Conservation (phyloP, 2,888 invertebrate species). For the Chrysodeixis includens region DNA sequence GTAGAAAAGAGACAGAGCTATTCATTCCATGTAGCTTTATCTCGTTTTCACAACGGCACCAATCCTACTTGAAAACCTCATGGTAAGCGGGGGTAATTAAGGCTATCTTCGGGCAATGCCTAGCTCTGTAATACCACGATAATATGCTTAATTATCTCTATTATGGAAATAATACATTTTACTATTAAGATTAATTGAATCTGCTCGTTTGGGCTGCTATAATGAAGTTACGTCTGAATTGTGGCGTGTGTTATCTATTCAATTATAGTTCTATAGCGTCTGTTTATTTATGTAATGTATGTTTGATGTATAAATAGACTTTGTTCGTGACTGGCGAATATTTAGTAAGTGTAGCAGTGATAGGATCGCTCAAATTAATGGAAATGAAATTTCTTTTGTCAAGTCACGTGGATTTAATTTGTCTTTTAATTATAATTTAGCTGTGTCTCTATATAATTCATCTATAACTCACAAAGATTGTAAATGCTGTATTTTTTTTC, state of each 20-base stretch:
- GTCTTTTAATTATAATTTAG: too few species aligned
- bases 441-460: too few species aligned
- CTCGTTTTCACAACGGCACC: not conserved
- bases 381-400: too few species aligned
- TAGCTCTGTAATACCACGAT: not conserved
- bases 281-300: not conserved
- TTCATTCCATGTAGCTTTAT: not conserved
- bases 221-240: not conserved
- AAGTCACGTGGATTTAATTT: too few species aligned
- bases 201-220: not conserved
- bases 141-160: not conserved
- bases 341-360: too few species aligned
- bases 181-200: conserved; percentile 5
- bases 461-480: too few species aligned
- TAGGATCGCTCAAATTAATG: too few species aligned
- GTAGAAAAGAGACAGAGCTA: not conserved
- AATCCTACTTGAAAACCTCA: not conserved
- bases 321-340: too few species aligned
- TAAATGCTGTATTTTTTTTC: too few species aligned
- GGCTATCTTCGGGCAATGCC: conserved; percentile 8
- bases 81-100: conserved; percentile 30
- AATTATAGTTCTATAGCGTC: not conserved
- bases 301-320: not conserved
- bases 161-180: not conserved
- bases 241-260: not conserved